These are phyloP conservation scores for Megalopta genalis DNA, from an alignment of 1,140 invertebrate species.

Conservation along the genomic window DNA sequence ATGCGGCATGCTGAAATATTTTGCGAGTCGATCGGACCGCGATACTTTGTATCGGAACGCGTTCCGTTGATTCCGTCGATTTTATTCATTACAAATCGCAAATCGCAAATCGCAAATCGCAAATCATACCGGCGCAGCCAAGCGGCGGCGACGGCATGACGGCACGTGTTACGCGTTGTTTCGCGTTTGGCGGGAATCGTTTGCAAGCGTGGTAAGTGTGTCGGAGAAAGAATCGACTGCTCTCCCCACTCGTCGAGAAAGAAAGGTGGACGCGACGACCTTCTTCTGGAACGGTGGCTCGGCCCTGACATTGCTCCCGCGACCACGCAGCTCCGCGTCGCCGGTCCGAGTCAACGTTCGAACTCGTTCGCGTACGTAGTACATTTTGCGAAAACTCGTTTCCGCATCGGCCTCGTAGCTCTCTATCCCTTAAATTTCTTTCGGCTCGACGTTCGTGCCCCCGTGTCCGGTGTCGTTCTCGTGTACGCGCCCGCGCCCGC, in stretches of 20 bases:
- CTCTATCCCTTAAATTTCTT: no score
- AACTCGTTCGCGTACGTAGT: background rate
- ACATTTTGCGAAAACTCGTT: no score
- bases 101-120: no score
- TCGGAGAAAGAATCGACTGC: slow-evolving; percentile 68
- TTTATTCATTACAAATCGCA: background rate
- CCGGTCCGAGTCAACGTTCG: slow-evolving; percentile 15
- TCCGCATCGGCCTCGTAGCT: background rate
- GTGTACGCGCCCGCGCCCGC: background rate
- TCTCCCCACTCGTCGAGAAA: background rate
- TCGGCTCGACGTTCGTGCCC: no score
- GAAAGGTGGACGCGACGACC: slow-evolving; percentile 7
- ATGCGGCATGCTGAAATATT: no score
- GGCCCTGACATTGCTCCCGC: slow-evolving; percentile 76
- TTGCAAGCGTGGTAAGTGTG: slow-evolving; percentile 62
- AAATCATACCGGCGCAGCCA: no score
- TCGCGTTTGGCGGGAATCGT: slow-evolving; percentile 17
- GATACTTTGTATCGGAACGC: no score
- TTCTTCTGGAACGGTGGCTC: slow-evolving; percentile 38
- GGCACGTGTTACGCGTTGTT: no score
- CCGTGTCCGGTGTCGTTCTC: background rate
- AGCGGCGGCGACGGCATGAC: no score
- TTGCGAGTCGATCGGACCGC: no score
- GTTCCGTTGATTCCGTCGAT: background rate
- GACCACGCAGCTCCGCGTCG: slow-evolving; percentile 38